Evolutionary conservation across 2,888 invertebrate species (phyloP).

Genomic region (Parelbella ahira): DNA sequence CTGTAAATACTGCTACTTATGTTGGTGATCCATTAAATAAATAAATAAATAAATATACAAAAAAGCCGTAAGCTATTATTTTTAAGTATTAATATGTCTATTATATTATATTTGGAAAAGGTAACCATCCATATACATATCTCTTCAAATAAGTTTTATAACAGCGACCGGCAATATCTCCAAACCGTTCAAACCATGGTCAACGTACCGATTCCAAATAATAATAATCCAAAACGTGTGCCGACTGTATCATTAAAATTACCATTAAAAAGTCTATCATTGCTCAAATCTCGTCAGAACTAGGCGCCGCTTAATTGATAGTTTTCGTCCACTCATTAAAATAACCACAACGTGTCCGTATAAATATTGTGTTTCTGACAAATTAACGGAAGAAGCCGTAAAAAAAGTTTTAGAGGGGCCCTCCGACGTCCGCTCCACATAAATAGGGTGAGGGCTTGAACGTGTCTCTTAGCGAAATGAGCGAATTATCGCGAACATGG

Average conservation of each 20-base stretch:
- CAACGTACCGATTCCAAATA: constrained; percentile 1
- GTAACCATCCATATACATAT: too few relatives aligned
- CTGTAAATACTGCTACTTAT: too few relatives aligned
- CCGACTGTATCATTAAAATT: constrained; percentile 21
- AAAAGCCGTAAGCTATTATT: too few relatives aligned
- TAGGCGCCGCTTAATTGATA: constrained; percentile 74
- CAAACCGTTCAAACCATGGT: neutral
- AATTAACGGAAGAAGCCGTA: constrained; percentile 62
- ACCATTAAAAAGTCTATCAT: constrained; percentile 40
- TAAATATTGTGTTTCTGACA: constrained; percentile 74
- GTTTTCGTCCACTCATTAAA: constrained; percentile 62
- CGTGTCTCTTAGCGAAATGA: too few relatives aligned
- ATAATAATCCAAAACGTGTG: constrained; percentile 10
- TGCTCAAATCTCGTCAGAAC: constrained; percentile 37
- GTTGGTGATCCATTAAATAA: too few relatives aligned
- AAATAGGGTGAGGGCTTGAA: constrained; percentile 29
- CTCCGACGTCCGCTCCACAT: constrained; percentile 34
- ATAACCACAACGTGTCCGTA: constrained; percentile 49
- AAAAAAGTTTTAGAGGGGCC: constrained; percentile 30
- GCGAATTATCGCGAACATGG: too few relatives aligned
- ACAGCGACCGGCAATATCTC: too few relatives aligned
- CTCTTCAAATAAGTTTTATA: too few relatives aligned
- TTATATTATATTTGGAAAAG: too few relatives aligned
- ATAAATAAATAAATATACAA: too few relatives aligned
- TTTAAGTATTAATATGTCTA: too few relatives aligned